Base-by-base conservation (phyloP, 1,140 invertebrate genomes). In the Cydia fagiglandana region DNA sequence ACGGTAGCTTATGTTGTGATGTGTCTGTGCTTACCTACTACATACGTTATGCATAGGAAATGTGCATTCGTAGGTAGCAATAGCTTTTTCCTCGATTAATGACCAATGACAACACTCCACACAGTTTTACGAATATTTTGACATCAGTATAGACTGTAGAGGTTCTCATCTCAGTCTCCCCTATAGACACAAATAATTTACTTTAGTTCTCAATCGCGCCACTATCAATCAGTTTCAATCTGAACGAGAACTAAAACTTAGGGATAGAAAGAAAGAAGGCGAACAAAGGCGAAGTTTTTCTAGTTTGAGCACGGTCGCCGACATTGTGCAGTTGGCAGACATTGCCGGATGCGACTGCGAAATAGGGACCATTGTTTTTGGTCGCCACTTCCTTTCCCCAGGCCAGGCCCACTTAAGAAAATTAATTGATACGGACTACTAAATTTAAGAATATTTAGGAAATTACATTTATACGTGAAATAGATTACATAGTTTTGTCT, bases 321-420 rank as follows among this genome's bases (percentile, higher is more conserved):
- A 85, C 83, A 85, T 86, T 84, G 81, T 81, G 79, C 82, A 83
- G 81, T 81, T 86, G 83, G 82, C 86, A 84, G 81, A 80, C 79
- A 79, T 79, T 73, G 78, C 77, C 77, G 81, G 74, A 85, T 83
- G 85, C 76, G 76, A 66, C 77, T 85, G 80, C 77, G 66, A 85
- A 83, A 86, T 85, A 85, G 81, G 73, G 75, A 73, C 77, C 81
- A 84, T 91, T 88, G 85, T 87, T 85, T 82, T 83, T 83, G 79
- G 80, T 84, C 77, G 80, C 83, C 82, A 82, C 76, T 81, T 82
- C 79, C 77, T 73, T 77, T 81, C 73, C 81, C 81, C 84, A 80
- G 84, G 73, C 79, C 82, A 80, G 84, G 73, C 79, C 82, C 84
- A 88, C 84, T 88, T 86, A 84, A 85, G 81, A 79, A 86, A 88